Base-by-base conservation (phyloP, 2,113 vertebrate species). In the Indicator maculatus region DNA sequence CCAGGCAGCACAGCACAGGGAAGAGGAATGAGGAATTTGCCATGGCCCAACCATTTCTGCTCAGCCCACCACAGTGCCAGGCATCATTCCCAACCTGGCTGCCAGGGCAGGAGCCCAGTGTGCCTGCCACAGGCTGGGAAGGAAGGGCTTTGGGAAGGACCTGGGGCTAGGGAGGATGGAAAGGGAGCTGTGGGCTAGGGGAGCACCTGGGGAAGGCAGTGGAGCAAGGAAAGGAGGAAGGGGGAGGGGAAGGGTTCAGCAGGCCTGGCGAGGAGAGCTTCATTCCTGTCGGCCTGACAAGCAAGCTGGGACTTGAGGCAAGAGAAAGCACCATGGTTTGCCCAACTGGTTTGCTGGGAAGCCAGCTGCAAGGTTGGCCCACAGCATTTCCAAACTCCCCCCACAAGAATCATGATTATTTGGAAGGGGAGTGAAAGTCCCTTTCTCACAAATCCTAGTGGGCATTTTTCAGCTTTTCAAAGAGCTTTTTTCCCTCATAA, bases 1-100 rank as follows among this genome's bases (percentile, higher is more conserved):
- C 96, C 96, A 95, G 97, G 93, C 93, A 31, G 87, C 93, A 93
- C 94, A 96, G 93, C 58, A 3, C 80, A 90, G 89, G 93, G 77
- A 79, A 31, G 47, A 93, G 91, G 94, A 94, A 93, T 84, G 79
- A 90, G 92, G 96, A 96, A 93, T 96, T 50, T 18, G 20, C 92
- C 15, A 5, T 14, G 4, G 61, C 52, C 76, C 45, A 6, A 77
- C 72, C 14, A 3, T 90, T 90, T 50, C 73, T 94, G 92, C 92
- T 93, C 33, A 69, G 44, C 76, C 73, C 90, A 84, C 90, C 85
- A 72, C 27, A 90, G 87, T 1, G 5, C 41, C 2, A 3, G 36
- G 55, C 2, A 2, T 7, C 10, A 33, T 41, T 64, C n/a, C 66
- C 0, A 15, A 15, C 73, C 44, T 5, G 4, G 15, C 53, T 13